Evolutionary conservation across 2,113 vertebrate species (phyloP), one percentile per base, ranked within the genome.

Genomic region (Syngnathus scovelli): DNA sequence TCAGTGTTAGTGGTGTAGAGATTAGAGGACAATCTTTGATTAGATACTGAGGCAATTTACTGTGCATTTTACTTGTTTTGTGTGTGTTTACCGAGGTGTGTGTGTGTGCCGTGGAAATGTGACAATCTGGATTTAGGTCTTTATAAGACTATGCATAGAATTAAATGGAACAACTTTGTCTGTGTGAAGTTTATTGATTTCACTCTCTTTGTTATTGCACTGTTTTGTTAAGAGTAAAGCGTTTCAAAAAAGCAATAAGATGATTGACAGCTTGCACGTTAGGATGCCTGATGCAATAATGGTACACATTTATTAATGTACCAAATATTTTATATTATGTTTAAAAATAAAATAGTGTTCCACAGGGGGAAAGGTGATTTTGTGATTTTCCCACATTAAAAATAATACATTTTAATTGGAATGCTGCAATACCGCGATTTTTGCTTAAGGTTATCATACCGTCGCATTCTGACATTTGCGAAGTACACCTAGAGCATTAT

Each of bases 51-150:
- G 77, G 84, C 82, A 83, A 83, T 90, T 88, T 84, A 78, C 48
- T 69, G 83, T 89, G 84, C 74, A 81, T 88, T 84, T 84, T 83
- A 84, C 84, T 87, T 83, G 77, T 83, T 86, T 83, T 70, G 85
- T 78, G 86, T 88, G 87, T 87, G 84, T 70, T 76, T 80, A 70
- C 84, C 81, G 68, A 85, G 78, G 87, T 88, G 88, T 86, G 86
- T 70, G 74, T 80, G 87, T 85, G 90, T 92, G 89, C 88, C 87
- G 92, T 92, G 91, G 83, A 91, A 89, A 91, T 91, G 91, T 92
- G 92, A 92, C 92, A 92, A 92, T 92, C 92, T 90, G 89, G 83
- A 90, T 90, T 90, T 91, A 90, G 83, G 81, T 87, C 86, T 89
- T 90, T 87, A 87, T 91, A 88, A 88, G 79, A 89, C 87, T 78